Conservation (phyloP, 2,888 invertebrate species). For the Caradrina kadenii region DNA sequence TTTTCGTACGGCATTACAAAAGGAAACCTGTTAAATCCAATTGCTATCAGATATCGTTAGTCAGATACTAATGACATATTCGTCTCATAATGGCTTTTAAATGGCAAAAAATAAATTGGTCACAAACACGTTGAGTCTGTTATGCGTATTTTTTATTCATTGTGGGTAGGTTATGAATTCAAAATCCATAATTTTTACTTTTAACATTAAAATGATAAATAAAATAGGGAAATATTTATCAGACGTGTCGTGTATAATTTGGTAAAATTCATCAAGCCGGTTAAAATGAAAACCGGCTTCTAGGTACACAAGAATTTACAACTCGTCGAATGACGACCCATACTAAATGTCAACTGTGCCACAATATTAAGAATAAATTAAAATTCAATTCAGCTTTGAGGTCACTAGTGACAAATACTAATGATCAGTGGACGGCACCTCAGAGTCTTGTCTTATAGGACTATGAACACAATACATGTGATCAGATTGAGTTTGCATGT, state of each 20-base stretch:
- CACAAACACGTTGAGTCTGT: conserved; percentile 4
- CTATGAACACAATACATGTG: conserved; percentile 14
- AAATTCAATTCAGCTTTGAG: conserved; percentile 56
- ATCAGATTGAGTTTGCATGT: conserved; percentile 11
- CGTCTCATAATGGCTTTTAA: conserved; percentile 27
- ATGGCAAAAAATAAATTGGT: conserved; percentile 19
- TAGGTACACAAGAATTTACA: conserved; percentile 28
- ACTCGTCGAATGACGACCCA: conserved; percentile 14
- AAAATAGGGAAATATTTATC: background rate
- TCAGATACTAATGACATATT: conserved; percentile 6
- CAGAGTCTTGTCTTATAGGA: conserved; percentile 19
- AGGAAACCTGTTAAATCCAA: conserved; percentile 2
- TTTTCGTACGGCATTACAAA: background rate
- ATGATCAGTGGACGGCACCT: conserved; percentile 15
- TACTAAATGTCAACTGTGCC: conserved; percentile 55
- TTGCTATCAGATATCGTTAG: conserved; percentile 26
- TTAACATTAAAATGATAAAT: background rate
- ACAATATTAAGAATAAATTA: conserved; percentile 43
- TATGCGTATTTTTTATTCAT: conserved; percentile 20
- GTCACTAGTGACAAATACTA: conserved; percentile 44
- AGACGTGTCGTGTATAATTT: conserved; percentile 7
- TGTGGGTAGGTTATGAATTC: background rate
- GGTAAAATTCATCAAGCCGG: conserved; percentile 6
- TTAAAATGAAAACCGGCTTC: conserved; percentile 48
- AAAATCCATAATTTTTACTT: background rate